A percentile compares a stretch with the other conserved stretches of the same genome.
These are phyloP conservation scores for Mycteria americana DNA, from an alignment of 2,797 vertebrate genomes.

Conservation along the genomic window DNA sequence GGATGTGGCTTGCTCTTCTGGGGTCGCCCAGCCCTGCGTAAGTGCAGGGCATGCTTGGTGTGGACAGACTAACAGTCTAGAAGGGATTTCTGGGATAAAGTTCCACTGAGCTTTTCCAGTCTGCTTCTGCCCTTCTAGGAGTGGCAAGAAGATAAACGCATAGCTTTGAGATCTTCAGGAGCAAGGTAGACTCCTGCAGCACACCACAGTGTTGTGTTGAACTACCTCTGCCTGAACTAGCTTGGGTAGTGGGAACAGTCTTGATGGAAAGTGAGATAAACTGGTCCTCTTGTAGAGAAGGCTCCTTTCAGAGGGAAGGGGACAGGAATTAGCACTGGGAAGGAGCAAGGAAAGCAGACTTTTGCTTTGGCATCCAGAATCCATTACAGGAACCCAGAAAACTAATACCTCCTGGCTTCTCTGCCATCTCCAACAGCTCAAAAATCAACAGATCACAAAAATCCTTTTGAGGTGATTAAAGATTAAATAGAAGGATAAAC, in stretches of 20 bases:
- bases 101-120: background rate
- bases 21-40: background rate
- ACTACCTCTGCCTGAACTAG: background rate
- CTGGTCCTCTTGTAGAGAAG: background rate
- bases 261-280: background rate
- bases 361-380: background rate
- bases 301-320: background rate
- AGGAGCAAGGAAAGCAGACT: background rate
- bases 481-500: background rate
- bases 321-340: background rate
- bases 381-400: background rate
- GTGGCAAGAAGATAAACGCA: rapidly evolving
- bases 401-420: background rate
- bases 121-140: background rate
- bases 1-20: background rate
- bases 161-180: background rate
- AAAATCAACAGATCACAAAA: background rate
- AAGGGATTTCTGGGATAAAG: background rate
- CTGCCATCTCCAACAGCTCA: background rate
- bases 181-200: background rate
- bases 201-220: background rate
- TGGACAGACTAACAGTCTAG: background rate
- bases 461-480: background rate
- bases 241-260: background rate
- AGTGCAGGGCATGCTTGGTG: background rate